Evolutionary conservation across 2,113 vertebrate species (phyloP), one percentile per base, ranked within the genome.

Genomic region (Percopsis transmontana): DNA sequence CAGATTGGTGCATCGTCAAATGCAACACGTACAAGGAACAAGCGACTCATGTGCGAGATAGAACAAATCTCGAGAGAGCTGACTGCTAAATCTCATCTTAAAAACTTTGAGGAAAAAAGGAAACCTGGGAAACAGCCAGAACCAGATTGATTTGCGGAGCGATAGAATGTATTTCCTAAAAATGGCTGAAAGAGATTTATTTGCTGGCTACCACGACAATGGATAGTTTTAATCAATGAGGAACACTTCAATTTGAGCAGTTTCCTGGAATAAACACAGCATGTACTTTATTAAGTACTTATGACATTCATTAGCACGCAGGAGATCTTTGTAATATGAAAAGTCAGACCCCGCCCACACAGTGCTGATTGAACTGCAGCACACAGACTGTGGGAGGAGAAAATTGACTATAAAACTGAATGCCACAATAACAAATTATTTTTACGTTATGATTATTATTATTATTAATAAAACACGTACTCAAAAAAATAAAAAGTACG

Each of bases 91-190:
- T 51, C n/a, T 51, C 48, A 51, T 51, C 11, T 51, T 51, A 9
- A 56, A 33, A 19, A 7, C 41, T 59, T 70, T 61, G 20, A 50
- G 21, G 20, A 44, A 16, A 10, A 54, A 45, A 40, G 38, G 39
- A 72, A 78, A 63, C 57, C 11, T 8, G 19, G 52, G 66, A 79
- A 48, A 57, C 72, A 61, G 65, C 74, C 70, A 21, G 44, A 80
- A 48, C 62, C 47, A 23, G 33, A 75, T 77, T 72, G 74, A 85
- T 82, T 78, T 68, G 54, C 60, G 68, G 40, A 39, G 70, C 68
- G 76, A 81, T 86, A 72, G 67, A 77, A 79, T 33, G 27, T n/a
- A n/a, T n/a, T n/a, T n/a, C n/a, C n/a, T n/a, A 71, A 51, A 76
- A 53, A 72, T 52, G 66, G 80, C 18, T 47, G 52, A 66, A 68